A percentile compares a stretch with the other conserved stretches of the same genome.
Evolutionary conservation across 2,113 vertebrate species (phyloP).

Genomic region (Hoplias malabaricus): DNA sequence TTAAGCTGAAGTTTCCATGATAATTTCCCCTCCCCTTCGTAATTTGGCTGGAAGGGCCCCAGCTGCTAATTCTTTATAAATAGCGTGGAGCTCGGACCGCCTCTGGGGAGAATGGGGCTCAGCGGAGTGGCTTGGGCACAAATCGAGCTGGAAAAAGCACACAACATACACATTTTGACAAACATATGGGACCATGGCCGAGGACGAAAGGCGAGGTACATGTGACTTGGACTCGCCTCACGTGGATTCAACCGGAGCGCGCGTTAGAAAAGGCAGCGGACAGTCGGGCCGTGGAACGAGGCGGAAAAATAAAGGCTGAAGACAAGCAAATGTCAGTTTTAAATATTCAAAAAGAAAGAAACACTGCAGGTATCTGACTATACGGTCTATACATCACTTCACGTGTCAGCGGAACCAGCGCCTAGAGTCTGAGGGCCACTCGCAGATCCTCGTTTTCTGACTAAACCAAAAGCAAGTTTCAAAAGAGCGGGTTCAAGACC

Average conservation of each 20-base stretch:
- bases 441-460: not conserved
- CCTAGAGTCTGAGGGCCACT: not conserved
- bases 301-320: too few relatives aligned
- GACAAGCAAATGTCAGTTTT: not conserved
- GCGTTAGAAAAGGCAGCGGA: conserved; percentile 37
- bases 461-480: conserved; percentile 2
- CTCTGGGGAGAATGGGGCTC: conserved; percentile 63
- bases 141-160: conserved; percentile 75
- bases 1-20: conserved; percentile 75
- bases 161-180: conserved; percentile 75
- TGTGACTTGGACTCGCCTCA: conserved; percentile 70
- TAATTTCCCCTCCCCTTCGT: conserved; percentile 64
- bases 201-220: conserved; percentile 68
- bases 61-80: conserved; percentile 81
- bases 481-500: not conserved
- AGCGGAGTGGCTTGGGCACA: conserved; percentile 72
- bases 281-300: conserved; percentile 4
- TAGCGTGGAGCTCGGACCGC: conserved; percentile 73
- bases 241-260: conserved; percentile 58
- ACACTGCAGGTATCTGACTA: too few relatives aligned
- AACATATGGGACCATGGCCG: conserved; percentile 78
- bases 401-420: too few relatives aligned
- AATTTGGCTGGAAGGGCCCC: conserved; percentile 76
- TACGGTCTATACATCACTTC: too few relatives aligned
- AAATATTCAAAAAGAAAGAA: not conserved